Conservation (phyloP, 2,888 invertebrate species). For the Liopterus haemorrhoidalis region DNA sequence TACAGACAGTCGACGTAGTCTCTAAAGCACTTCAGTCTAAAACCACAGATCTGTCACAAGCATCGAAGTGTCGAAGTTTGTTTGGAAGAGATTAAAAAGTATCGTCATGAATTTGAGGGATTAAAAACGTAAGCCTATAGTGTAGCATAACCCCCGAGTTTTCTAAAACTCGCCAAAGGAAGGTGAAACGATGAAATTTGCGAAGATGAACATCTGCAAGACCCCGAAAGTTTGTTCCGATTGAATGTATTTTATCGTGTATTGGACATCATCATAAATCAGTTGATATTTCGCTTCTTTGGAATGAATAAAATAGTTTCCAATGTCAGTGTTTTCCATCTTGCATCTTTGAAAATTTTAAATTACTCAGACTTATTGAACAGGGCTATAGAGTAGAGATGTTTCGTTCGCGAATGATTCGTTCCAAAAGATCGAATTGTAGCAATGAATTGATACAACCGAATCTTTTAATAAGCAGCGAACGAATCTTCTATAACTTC, state of each 20-base stretch:
- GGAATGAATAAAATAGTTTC: constrained; percentile 12
- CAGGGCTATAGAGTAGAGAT: constrained; percentile 1
- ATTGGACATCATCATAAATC: constrained; percentile 27
- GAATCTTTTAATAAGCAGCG: no score
- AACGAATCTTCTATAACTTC: no score
- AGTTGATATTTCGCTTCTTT: constrained; percentile 26
- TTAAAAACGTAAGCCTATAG: constrained; percentile 20
- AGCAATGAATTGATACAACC: no score
- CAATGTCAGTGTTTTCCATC: constrained; percentile 14
- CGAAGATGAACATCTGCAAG: constrained; percentile 24
- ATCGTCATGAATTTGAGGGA: constrained; percentile 19
- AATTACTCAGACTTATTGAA: constrained; percentile 8
- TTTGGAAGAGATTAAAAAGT: constrained; percentile 16
- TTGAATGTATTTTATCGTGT: constrained; percentile 22
- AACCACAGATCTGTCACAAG: constrained; percentile 22
- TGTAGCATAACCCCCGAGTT: background rate
- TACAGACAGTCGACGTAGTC: constrained; percentile 14
- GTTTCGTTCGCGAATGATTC: no score
- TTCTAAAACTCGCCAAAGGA: constrained; percentile 12
- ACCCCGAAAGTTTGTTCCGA: constrained; percentile 22
- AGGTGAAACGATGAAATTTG: constrained; percentile 27
- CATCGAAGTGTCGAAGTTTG: constrained; percentile 19
- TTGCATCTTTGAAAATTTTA: constrained; percentile 11
- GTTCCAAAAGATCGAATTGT: no score
- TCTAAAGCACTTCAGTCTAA: constrained; percentile 24